Evolutionary conservation across 2,113 vertebrate species (phyloP).

Genomic region (Elgaria multicarinata): DNA sequence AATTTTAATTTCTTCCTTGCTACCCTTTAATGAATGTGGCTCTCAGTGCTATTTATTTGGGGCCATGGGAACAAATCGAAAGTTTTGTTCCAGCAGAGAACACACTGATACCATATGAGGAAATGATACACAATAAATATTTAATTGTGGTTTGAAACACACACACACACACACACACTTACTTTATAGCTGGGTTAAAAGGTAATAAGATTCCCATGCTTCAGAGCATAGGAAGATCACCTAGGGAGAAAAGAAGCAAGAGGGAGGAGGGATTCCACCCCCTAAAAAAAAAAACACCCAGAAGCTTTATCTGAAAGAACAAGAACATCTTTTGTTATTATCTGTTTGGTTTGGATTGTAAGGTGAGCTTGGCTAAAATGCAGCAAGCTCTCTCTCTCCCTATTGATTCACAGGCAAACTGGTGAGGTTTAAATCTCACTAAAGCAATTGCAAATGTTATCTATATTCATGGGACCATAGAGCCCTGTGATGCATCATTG

Average conservation of each 20-base stretch:
- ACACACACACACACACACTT: background rate
- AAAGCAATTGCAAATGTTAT: background rate
- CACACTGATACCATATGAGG: background rate
- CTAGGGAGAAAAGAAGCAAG: background rate
- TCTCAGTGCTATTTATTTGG: background rate
- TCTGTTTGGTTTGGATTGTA: background rate
- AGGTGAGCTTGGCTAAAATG: background rate
- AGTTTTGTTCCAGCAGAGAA: background rate
- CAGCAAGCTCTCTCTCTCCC: background rate
- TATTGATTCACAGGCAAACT: background rate
- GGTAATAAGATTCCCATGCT: slow-evolving; percentile 17
- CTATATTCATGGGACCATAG: background rate
- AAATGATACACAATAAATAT: background rate
- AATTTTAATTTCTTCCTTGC: background rate
- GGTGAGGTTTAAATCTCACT: background rate
- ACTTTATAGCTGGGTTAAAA: slow-evolving; percentile 20
- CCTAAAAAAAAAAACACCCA: no score
- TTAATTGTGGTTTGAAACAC: background rate
- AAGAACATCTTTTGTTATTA: background rate
- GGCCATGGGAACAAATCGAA: background rate
- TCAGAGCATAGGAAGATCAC: slow-evolving; percentile 22
- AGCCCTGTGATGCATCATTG: background rate
- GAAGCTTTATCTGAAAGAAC: background rate
- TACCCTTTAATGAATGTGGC: background rate
- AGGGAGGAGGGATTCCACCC: background rate